Conservation (phyloP, 1,140 invertebrate species). For the Conus ventricosus region DNA sequence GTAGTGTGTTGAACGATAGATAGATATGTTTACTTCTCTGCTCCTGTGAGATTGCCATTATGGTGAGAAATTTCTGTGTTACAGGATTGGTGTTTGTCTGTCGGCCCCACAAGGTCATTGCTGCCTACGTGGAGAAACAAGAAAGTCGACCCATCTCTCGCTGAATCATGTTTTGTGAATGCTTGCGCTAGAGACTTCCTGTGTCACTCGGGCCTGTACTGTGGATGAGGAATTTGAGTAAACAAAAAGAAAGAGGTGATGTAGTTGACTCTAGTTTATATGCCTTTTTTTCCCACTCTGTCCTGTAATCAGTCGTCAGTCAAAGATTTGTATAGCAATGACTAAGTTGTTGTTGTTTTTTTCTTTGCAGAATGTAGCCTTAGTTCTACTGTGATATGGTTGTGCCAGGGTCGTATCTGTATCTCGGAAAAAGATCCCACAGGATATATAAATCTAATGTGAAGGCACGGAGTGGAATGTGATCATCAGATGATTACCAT, state of each 20-base stretch:
- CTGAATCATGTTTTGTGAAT: slow-evolving; percentile 91
- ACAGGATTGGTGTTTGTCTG: slow-evolving; percentile 80
- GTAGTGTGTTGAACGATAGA: no score
- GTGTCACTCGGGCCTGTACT: slow-evolving; percentile 80
- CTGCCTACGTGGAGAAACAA: slow-evolving; percentile 85
- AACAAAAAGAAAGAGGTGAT: slow-evolving; percentile 70
- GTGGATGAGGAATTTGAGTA: slow-evolving; percentile 69
- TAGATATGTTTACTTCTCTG: no score
- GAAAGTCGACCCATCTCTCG: slow-evolving; percentile 81
- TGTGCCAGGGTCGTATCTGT: no score
- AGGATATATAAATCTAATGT: no score
- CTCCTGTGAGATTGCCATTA: no score
- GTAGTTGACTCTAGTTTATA: background rate
- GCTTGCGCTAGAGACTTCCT: slow-evolving; percentile 94
- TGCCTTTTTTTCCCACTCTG: background rate
- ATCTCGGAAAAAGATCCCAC: no score
- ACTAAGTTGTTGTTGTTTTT: no score
- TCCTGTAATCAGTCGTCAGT: background rate
- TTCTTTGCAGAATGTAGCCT: background rate
- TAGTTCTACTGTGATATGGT: no score
- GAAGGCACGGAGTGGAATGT: no score
- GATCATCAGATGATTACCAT: no score
- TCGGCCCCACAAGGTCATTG: slow-evolving; percentile 90
- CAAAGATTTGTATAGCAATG: no score
- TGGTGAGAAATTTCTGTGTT: background rate